Evolutionary conservation across 1,140 invertebrate species (phyloP), one percentile per base, ranked within the genome.

Genomic region (Neodiprion fabricii): DNA sequence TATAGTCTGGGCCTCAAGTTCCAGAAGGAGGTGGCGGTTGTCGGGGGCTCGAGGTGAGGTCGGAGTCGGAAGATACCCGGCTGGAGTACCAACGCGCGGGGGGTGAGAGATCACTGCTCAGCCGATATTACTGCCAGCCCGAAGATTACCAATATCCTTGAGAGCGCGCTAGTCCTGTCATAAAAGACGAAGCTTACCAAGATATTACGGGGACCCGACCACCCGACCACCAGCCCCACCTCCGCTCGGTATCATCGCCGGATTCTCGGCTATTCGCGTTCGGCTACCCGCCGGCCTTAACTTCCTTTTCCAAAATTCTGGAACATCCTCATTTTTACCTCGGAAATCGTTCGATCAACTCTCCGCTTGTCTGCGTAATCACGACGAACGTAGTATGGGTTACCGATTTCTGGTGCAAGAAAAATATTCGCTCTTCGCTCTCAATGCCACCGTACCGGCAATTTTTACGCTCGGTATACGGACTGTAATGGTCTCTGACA

Each of bases 141-240:
- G 79, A 87, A 88, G 87, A 87, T 87, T 87, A 87, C 86, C 85
- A 88, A 88, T 88, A 88, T 88, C 86, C 83, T 87, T 86, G 86
- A 87, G 85, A 87, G 85, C 83, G 83, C 82, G 53, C 53, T 79
- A 83, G 85, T 81, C 83, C 82, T 84, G 85, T 87, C 85, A 86
- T 87, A 88, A 87, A 87, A 87, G 84, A 87, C 84, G 84, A 81
- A 84, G 87, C 86, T 88, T 87, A 87, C 85, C 79, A 79, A 84
- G 85, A 88, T 88, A 88, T 87, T 87, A 86, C 85, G 53, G 11
- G 11, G 53, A 61, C 11, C 11, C 53, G 7, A 81, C 81, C 83
- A 75, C 76, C 77, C 71, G 77, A 78, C 79, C 78, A 80, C 79
- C 75, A 73, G 78, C 76, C 70, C 74, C 78, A 68, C 70, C 72